phyloP scores from a whole-genome alignment of 2,888 invertebrate genomes.

The Apamea monoglypha region DNA sequence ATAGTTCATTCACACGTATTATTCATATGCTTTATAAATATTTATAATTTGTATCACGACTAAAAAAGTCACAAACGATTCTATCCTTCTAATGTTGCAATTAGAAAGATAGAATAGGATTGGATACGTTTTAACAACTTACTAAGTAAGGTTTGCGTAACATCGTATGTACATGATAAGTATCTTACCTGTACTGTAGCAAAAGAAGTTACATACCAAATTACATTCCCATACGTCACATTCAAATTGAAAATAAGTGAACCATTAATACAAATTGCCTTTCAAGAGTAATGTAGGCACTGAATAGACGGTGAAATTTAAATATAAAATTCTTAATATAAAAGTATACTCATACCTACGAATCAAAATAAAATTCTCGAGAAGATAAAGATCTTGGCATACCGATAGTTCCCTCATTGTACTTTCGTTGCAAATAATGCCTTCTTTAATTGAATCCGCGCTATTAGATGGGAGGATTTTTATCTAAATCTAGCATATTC shows the following conservation, averaged over 20 bases:
- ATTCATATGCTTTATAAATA: constrained; percentile 73
- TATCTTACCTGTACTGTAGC: background rate
- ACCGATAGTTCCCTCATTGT: constrained; percentile 29
- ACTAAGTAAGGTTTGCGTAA: background rate
- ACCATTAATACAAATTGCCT: background rate
- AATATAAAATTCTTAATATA: background rate
- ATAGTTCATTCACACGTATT: constrained; percentile 80
- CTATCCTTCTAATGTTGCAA: constrained; percentile 8
- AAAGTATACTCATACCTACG: background rate
- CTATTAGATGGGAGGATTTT: constrained; percentile 68
- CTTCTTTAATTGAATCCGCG: constrained; percentile 72
- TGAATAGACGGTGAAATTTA: background rate
- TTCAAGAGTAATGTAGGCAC: background rate
- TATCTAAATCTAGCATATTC: constrained; percentile 88
- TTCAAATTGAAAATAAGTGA: background rate
- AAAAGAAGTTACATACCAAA: background rate
- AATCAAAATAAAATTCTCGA: constrained; percentile 6
- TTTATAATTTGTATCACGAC: constrained; percentile 59
- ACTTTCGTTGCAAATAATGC: constrained; percentile 75
- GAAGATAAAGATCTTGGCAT: constrained; percentile 9
- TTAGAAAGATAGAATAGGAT: background rate
- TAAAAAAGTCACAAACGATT: constrained; percentile 20
- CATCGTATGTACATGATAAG: background rate
- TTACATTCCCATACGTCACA: background rate
- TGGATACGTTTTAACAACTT: background rate